These are phyloP conservation scores for Mastigias papua DNA, from an alignment of 30 jellyfish, hydroid and myxozoan species.

Conservation along the genomic window DNA sequence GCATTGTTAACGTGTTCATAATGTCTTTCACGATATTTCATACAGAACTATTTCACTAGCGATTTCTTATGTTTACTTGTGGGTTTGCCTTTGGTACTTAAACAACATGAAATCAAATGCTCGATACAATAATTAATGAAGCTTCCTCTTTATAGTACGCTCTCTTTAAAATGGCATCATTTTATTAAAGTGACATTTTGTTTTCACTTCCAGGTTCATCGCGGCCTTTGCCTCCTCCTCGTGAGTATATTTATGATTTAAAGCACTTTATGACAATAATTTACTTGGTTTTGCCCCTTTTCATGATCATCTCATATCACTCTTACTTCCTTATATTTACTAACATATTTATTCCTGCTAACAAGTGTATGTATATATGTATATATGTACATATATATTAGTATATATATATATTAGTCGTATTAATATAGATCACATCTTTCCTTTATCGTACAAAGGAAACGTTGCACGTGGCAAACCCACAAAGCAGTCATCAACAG, in stretches of 20 bases:
- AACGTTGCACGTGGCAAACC: slow-evolving; percentile 66
- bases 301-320: too few relatives aligned
- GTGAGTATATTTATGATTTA: background rate
- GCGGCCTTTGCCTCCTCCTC: background rate
- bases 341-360: background rate
- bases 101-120: too few relatives aligned
- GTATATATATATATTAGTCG: background rate
- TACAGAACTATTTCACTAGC: too few relatives aligned
- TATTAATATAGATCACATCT: too few relatives aligned
- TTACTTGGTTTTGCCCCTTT: too few relatives aligned
- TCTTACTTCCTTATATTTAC: background rate
- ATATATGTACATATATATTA: background rate
- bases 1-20: too few relatives aligned
- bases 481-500: slow-evolving; percentile 72
- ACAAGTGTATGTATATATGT: background rate
- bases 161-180: background rate
- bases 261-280: background rate
- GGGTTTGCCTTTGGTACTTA: too few relatives aligned
- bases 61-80: too few relatives aligned
- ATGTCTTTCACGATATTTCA: too few relatives aligned
- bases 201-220: background rate
- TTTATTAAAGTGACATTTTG: background rate
- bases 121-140: too few relatives aligned
- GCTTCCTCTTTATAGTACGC: too few relatives aligned
- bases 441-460: background rate